A percentile compares a stretch with the other conserved stretches of the same genome.
Conservation (phyloP, 2,888 invertebrate species). For the Junonia oenone region DNA sequence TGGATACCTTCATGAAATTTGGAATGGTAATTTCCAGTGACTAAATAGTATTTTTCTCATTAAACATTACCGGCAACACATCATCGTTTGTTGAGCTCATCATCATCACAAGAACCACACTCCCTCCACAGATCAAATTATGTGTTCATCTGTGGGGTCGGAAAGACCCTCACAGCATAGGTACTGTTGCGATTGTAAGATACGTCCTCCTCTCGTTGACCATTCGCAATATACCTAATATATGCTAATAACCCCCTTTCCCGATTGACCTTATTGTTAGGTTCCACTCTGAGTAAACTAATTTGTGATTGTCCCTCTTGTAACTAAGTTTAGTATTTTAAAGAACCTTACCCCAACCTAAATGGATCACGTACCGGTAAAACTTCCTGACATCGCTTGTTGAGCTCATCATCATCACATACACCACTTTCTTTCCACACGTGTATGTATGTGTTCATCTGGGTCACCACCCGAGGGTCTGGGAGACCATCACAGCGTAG, state of each 20-base stretch:
- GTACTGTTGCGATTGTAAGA: slow-evolving; percentile 82
- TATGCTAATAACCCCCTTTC: too few species aligned
- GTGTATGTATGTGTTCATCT: slow-evolving; percentile 80
- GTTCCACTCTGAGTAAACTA: too few species aligned
- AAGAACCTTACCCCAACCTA: too few species aligned
- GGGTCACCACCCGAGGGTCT: slow-evolving; percentile 74
- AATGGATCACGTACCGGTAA: too few species aligned
- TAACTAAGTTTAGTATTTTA: too few species aligned
- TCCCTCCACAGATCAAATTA: slow-evolving; percentile 77
- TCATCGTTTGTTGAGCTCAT: slow-evolving; percentile 69
- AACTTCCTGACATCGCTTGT: slow-evolving; percentile 67
- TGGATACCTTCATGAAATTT: too few species aligned
- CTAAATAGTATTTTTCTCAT: too few species aligned
- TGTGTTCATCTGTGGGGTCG: slow-evolving; percentile 81
- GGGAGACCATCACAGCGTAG: slow-evolving; percentile 81
- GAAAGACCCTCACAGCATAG: slow-evolving; percentile 81
- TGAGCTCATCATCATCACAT: slow-evolving; percentile 61
- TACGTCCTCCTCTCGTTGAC: too few species aligned
- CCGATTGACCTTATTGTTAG: too few species aligned
- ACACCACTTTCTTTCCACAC: slow-evolving; percentile 64
- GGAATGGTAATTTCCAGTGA: too few species aligned
- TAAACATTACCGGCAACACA: slow-evolving; percentile 75
- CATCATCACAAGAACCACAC: slow-evolving; percentile 53
- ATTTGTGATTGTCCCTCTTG: too few species aligned
- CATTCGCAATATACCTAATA: too few species aligned